Base-by-base conservation (phyloP, 1,140 invertebrate genomes). In the Sycophaga agraensis region DNA sequence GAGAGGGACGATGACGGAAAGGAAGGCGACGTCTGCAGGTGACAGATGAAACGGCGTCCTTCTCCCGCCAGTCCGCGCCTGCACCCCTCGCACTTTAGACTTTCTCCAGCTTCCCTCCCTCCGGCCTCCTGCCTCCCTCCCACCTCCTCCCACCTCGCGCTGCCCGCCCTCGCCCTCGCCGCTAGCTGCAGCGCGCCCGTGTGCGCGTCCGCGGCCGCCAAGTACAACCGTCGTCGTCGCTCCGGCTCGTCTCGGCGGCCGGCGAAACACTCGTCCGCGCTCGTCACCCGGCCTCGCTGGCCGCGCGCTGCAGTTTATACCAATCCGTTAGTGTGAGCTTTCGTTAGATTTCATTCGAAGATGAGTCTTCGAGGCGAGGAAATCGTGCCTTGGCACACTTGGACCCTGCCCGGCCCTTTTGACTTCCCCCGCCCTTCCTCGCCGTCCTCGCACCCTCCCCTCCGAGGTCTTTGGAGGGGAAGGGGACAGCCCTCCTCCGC, bases 11-110 rank as follows among this genome's bases (percentile, higher is more conserved):
- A 77, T 80, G 77, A 80, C 76, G 76, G 75, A 80, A 81, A 80
- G 76, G 74, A 80, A 79, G 76, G 74, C 76, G 75, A 77, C 76
- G 76, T 80, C 78, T 81, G 78, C 76, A 79, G 75, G 77, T 80
- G 76, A 78, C 78, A 78, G 75, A 79, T 80, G 75, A 78, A 78
- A 66, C 61, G 24, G 63, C 65, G 68, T 59, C 64, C 65, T 67
- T 50, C 49, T 58, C 49, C 24, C 9, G 7, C n/a, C n/a, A n/a
- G n/a, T n/a, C n/a, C n/a, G n/a, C n/a, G n/a, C n/a, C n/a, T n/a
- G n/a, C n/a, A n/a, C n/a, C 59, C 39, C 42, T 56, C 35, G 50
- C 43, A 58, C 48, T n/a, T n/a, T n/a, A n/a, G n/a, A n/a, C n/a
- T 37, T 39, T n/a, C 14, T 39, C 24, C 54, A 19, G 1, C 19